phyloP scores from a whole-genome alignment of 2,797 vertebrate species.

The Hyperoplus immaculatus region DNA sequence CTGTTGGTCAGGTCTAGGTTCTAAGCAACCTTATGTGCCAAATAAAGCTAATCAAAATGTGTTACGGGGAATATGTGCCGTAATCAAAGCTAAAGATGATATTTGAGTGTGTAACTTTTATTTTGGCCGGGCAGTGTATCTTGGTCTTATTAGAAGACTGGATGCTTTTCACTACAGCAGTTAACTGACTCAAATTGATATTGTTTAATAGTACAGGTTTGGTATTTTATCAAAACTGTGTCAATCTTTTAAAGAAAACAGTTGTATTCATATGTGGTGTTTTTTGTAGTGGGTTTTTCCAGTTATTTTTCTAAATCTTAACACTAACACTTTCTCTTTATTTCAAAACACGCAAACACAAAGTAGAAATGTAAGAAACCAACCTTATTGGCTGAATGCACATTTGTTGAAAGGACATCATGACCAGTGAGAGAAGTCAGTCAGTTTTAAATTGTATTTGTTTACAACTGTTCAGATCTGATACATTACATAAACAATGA shows the following conservation, averaged over 20 bases:
- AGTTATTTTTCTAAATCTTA: no score
- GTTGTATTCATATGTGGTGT: neutral
- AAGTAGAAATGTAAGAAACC: neutral
- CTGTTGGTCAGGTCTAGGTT: no score
- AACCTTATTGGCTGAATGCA: neutral
- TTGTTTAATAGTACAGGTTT: neutral
- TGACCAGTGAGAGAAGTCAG: neutral
- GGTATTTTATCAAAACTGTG: neutral
- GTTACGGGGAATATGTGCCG: no score
- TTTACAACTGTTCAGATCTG: neutral
- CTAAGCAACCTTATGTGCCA: no score
- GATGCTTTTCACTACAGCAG: neutral
- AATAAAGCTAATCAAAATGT: no score
- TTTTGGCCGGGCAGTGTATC: no score
- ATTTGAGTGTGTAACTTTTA: no score
- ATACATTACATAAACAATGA: neutral
- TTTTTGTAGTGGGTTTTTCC: neutral
- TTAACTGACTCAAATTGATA: neutral
- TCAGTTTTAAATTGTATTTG: neutral
- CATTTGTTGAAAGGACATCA: constrained; percentile 1
- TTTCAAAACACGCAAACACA: neutral
- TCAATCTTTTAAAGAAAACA: neutral
- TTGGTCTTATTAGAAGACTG: neutral
- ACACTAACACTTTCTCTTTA: neutral
- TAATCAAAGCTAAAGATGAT: no score